Evolutionary conservation across 2,888 invertebrate species (phyloP).

Genomic region (Aphodius sticticus): DNA sequence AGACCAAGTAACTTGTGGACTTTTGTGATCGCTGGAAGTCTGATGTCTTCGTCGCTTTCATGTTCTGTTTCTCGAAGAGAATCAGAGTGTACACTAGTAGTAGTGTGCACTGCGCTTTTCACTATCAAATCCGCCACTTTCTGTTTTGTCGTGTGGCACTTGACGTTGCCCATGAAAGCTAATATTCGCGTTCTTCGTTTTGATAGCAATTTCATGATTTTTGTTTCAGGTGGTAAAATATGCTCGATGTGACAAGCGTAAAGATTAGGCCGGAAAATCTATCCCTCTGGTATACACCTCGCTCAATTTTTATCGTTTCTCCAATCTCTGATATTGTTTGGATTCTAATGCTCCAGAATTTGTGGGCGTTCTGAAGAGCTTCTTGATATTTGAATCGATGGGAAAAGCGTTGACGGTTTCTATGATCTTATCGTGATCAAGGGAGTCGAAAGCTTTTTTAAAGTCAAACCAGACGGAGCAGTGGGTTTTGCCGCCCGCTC

Average conservation of each 20-base stretch:
- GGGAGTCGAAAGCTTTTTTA: not conserved
- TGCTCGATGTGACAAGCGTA: slow-evolving; percentile 36
- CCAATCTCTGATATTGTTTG: not conserved
- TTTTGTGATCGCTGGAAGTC: slow-evolving; percentile 1
- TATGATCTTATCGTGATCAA: not conserved
- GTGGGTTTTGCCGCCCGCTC: slow-evolving; percentile 30
- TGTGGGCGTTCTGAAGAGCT: not conserved
- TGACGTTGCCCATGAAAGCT: slow-evolving; percentile 41
- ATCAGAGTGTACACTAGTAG: no score
- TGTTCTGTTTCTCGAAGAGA: not conserved
- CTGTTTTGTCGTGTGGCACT: slow-evolving; percentile 25
- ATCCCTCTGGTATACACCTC: slow-evolving; percentile 41
- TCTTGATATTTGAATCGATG: not conserved
- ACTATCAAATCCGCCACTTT: slow-evolving; percentile 16
- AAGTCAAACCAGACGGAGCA: slow-evolving; percentile 38
- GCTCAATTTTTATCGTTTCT: not conserved
- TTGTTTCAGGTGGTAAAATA: slow-evolving; percentile 28
- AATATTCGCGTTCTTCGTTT: slow-evolving; percentile 21
- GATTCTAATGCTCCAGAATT: not conserved
- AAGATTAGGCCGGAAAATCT: slow-evolving; percentile 38
- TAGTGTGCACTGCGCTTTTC: not conserved
- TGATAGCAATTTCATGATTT: slow-evolving; percentile 5
- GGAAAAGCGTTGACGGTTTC: not conserved
- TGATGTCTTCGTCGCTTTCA: not conserved
- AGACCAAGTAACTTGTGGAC: not conserved